Evolutionary conservation across 2,888 invertebrate species (phyloP).

Genomic region (Mimas tiliae): DNA sequence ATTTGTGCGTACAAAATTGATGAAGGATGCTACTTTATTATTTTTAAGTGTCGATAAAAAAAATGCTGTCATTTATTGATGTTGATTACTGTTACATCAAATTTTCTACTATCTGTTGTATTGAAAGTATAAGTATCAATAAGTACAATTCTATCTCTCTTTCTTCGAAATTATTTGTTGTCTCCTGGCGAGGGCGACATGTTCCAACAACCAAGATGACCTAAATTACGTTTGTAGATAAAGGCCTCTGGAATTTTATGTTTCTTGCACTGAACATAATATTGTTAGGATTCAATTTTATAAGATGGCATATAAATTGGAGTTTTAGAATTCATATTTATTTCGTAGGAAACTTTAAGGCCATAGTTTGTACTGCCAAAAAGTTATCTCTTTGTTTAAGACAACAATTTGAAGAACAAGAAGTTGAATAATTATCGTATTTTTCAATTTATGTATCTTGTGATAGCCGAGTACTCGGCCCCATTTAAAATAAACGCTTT

Average conservation of each 20-base stretch:
- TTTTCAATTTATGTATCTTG: too few species aligned
- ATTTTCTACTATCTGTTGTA: too few species aligned
- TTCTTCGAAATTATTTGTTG: neutral
- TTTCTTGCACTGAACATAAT: neutral
- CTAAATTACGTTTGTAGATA: neutral
- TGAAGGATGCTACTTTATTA: too few species aligned
- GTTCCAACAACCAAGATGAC: neutral
- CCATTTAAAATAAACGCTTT: constrained; percentile 56
- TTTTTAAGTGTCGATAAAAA: too few species aligned
- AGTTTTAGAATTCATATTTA: too few species aligned
- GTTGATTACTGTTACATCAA: too few species aligned
- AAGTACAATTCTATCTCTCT: neutral
- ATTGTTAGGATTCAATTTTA: too few species aligned
- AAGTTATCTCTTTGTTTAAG: neutral
- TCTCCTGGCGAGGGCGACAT: neutral
- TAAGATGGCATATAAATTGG: too few species aligned
- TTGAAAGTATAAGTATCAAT: too few species aligned
- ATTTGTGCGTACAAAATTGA: too few species aligned
- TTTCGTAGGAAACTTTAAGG: neutral
- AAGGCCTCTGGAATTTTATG: constrained; percentile 9
- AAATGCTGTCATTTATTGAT: too few species aligned
- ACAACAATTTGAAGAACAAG: neutral
- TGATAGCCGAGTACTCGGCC: constrained; percentile 49
- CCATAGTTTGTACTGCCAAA: neutral
- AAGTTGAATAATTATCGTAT: neutral